Evolutionary conservation across 2,888 invertebrate genomes (phyloP).

Genomic region (Lithophane semibrunnea): DNA sequence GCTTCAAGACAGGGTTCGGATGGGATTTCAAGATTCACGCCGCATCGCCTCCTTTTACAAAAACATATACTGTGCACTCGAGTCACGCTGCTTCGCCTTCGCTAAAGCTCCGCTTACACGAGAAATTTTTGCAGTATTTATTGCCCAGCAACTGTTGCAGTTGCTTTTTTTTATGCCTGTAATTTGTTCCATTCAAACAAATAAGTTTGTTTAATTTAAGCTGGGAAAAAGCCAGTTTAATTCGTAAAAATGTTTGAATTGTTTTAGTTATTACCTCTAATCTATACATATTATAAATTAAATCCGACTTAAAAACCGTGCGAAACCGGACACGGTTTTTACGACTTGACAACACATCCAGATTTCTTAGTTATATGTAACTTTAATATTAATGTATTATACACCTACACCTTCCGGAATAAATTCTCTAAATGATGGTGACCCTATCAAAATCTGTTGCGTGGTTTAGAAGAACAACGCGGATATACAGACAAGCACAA

Average conservation of each 20-base stretch:
- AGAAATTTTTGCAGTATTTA: neutral
- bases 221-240: neutral
- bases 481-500: no score
- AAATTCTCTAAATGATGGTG: no score
- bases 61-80: conserved; percentile 47
- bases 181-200: neutral
- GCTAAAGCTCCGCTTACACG: conserved; percentile 7
- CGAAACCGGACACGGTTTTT: no score
- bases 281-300: no score
- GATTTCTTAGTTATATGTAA: no score
- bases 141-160: conserved; percentile 4
- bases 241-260: neutral
- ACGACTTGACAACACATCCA: no score
- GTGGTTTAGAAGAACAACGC: no score
- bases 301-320: no score
- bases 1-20: conserved; percentile 67
- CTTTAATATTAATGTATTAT: no score
- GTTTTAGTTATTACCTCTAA: neutral
- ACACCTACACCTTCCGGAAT: no score
- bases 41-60: conserved; percentile 51
- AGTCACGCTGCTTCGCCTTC: conserved; percentile 50
- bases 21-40: conserved; percentile 69
- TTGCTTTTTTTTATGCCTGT: neutral
- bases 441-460: no score
- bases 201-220: neutral